phyloP scores from a whole-genome alignment of 2,113 vertebrate species.

The Neogale vison region DNA sequence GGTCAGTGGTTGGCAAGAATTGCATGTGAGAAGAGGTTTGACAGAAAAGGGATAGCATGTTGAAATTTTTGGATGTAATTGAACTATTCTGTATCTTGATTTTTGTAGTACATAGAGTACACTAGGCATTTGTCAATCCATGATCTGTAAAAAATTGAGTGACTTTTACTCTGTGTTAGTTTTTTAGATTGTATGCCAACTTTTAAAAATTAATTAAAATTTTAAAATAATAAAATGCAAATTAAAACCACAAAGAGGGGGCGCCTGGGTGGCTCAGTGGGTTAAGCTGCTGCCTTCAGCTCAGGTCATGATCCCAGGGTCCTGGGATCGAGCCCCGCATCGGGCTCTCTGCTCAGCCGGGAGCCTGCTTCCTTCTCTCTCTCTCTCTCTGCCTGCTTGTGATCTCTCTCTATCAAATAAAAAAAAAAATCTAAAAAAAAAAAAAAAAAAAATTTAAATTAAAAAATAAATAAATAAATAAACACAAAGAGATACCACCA shows the following conservation, averaged over 20 bases:
- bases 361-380: no score
- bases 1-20: background rate
- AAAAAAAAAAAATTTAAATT: no score
- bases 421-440: no score
- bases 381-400: no score
- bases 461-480: no score
- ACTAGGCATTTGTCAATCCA: background rate
- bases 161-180: background rate
- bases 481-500: background rate
- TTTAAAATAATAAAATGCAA: background rate
- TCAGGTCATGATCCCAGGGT: no score
- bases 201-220: background rate
- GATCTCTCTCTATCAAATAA: no score
- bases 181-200: background rate
- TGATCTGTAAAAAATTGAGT: background rate
- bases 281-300: no score
- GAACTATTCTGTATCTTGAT: background rate
- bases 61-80: background rate
- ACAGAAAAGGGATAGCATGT: background rate
- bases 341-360: no score
- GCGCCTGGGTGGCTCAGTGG: no score
- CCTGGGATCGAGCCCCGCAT: no score
- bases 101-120: background rate
- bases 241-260: background rate
- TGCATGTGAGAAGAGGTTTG: background rate